A percentile compares a stretch with the other conserved stretches of the same genome.
Evolutionary conservation across 2,797 vertebrate species (phyloP).

Genomic region (Scyliorhinus canicula): DNA sequence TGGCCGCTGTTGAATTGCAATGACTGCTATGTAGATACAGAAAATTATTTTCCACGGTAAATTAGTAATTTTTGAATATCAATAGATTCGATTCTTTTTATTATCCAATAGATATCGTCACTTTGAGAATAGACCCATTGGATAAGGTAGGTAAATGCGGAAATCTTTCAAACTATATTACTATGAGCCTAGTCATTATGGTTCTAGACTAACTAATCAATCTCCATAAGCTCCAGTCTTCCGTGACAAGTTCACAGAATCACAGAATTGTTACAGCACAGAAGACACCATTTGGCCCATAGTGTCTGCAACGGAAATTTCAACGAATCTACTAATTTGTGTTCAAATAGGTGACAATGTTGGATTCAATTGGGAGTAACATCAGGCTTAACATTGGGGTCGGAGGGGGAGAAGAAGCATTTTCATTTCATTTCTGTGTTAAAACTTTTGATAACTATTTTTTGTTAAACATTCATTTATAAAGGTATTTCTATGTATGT

Average conservation of each 20-base stretch:
- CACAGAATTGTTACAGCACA: no score
- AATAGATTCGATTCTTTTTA: not conserved
- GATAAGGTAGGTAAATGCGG: not conserved
- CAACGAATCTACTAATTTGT: not conserved
- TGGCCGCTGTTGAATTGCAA: not conserved
- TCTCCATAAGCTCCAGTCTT: not conserved
- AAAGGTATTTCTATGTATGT: not conserved
- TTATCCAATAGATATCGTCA: not conserved
- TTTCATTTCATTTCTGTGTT: not conserved
- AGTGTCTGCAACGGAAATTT: not conserved
- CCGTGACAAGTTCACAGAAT: not conserved
- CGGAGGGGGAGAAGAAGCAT: not conserved
- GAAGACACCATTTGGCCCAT: no score
- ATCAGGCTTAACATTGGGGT: not conserved
- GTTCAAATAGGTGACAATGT: not conserved
- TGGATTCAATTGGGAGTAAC: not conserved
- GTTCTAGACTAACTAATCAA: not conserved
- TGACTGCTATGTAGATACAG: not conserved
- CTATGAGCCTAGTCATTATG: not conserved
- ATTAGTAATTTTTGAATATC: not conserved
- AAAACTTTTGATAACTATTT: not conserved
- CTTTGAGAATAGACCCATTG: not conserved
- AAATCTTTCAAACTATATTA: not conserved
- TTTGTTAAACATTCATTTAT: not conserved
- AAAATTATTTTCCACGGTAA: not conserved